Percentiles rank a stretch among this genome's conserved stretches.
Conservation (phyloP, 2,113 vertebrate species). For the Phyllopteryx taeniolatus region DNA sequence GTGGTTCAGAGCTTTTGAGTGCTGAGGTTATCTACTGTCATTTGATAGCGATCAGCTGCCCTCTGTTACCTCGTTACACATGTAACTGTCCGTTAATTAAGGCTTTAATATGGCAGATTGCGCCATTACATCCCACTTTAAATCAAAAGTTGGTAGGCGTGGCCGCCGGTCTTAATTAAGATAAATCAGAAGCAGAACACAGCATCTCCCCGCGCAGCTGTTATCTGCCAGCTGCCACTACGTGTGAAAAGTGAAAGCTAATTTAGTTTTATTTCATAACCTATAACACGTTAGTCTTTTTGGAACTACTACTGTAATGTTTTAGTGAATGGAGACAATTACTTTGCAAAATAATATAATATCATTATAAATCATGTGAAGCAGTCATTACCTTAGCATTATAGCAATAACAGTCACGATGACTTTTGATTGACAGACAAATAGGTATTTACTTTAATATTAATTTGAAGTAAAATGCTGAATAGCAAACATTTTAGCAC, state of each 20-base stretch:
- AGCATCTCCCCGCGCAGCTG: conserved; percentile 36
- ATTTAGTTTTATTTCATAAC: neutral
- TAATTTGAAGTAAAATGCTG: too few relatives aligned
- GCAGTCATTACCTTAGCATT: neutral
- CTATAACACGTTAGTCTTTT: neutral
- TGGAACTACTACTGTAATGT: neutral
- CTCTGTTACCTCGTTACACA: conserved; percentile 45
- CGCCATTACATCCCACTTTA: conserved; percentile 30
- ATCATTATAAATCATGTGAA: neutral
- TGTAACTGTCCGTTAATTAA: conserved; percentile 35
- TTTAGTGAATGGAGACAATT: neutral
- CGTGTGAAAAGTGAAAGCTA: neutral
- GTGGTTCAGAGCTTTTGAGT: conserved; percentile 49
- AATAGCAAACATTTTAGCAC: too few relatives aligned
- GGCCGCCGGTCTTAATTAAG: conserved; percentile 15
- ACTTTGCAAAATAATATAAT: neutral
- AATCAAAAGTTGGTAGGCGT: conserved; percentile 38
- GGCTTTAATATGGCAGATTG: conserved; percentile 22
- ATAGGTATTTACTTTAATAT: too few relatives aligned
- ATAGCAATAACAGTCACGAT: too few relatives aligned
- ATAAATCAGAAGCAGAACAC: conserved; percentile 41
- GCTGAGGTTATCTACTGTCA: conserved; percentile 36
- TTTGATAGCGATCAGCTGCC: conserved; percentile 44
- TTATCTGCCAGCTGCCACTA: conserved; percentile 39
- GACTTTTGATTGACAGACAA: too few relatives aligned